Percentiles rank a stretch among this genome's conserved stretches.
phyloP scores from a whole-genome alignment of 2,797 vertebrate genomes.

The Oreonectes daqikongensis region DNA sequence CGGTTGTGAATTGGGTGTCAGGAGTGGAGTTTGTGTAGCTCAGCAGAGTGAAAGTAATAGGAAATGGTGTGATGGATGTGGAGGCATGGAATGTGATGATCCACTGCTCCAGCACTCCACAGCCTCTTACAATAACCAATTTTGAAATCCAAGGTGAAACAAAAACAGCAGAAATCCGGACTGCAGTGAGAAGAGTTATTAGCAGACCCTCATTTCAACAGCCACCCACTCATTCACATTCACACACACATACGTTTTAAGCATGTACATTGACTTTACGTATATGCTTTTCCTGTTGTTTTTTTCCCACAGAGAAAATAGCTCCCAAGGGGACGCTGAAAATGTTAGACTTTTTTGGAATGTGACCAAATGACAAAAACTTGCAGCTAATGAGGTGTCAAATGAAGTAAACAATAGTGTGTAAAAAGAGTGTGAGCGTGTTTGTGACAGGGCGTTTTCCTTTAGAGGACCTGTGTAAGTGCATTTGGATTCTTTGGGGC shows the following conservation, averaged over 20 bases:
- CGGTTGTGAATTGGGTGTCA: slow-evolving; percentile 41
- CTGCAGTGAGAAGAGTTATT: neutral
- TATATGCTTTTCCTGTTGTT: slow-evolving; percentile 24
- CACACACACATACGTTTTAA: slow-evolving; percentile 7
- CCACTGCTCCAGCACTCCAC: slow-evolving; percentile 26
- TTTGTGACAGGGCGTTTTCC: slow-evolving; percentile 65
- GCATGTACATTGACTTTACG: neutral
- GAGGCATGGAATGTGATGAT: slow-evolving; percentile 54
- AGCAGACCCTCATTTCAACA: slow-evolving; percentile 16
- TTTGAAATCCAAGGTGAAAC: slow-evolving; percentile 39
- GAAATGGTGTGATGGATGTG: slow-evolving; percentile 44
- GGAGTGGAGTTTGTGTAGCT: slow-evolving; percentile 20
- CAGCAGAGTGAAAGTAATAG: slow-evolving; percentile 27
- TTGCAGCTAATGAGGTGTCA: slow-evolving; percentile 77
- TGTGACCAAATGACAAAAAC: slow-evolving; percentile 69
- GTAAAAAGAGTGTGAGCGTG: slow-evolving; percentile 65
- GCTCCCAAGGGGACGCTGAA: slow-evolving; percentile 61
- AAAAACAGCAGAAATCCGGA: slow-evolving; percentile 30
- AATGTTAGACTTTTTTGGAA: slow-evolving; percentile 61
- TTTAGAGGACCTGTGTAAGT: slow-evolving; percentile 64
- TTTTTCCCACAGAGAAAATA: slow-evolving; percentile 56
- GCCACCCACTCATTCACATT: slow-evolving; percentile 13
- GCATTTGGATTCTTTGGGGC: slow-evolving; percentile 50
- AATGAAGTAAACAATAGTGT: slow-evolving; percentile 76
- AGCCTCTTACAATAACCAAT: slow-evolving; percentile 33